These are phyloP conservation scores for Eidolon dupreanum DNA, from an alignment of 2,797 vertebrate genomes.

Conservation along the genomic window DNA sequence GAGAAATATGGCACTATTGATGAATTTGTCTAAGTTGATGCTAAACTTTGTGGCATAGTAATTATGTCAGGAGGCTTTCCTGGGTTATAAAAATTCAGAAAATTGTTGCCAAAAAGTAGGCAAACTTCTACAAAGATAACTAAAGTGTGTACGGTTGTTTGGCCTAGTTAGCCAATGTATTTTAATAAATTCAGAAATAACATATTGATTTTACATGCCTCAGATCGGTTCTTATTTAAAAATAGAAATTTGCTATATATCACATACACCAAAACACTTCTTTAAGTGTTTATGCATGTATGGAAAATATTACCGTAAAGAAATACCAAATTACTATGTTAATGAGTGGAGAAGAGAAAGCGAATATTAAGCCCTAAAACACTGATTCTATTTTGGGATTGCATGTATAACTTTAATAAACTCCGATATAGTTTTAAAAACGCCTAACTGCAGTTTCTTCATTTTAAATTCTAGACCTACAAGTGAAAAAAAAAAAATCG, in stretches of 20 bases:
- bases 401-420: conserved; percentile 51
- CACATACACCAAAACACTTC: neutral
- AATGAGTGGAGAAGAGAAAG: neutral
- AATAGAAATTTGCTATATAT: neutral
- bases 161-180: neutral
- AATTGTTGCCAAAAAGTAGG: conserved; percentile 19
- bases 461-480: conserved; percentile 2
- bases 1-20: conserved; percentile 42
- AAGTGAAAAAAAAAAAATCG: neutral
- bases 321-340: neutral
- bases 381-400: conserved; percentile 30
- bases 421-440: neutral
- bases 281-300: neutral
- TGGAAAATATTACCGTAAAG: conserved; percentile 27
- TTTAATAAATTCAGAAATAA: conserved; percentile 5
- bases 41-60: conserved; percentile 41
- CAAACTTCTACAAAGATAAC: neutral
- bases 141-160: neutral
- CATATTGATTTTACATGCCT: neutral
- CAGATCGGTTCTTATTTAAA: neutral
- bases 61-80: neutral
- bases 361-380: neutral
- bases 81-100: conserved; percentile 10
- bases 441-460: neutral
- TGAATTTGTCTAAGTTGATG: conserved; percentile 45